These are phyloP conservation scores for Sarcophaga rosellei DNA, from an alignment of 2,888 invertebrate genomes.

Conservation along the genomic window DNA sequence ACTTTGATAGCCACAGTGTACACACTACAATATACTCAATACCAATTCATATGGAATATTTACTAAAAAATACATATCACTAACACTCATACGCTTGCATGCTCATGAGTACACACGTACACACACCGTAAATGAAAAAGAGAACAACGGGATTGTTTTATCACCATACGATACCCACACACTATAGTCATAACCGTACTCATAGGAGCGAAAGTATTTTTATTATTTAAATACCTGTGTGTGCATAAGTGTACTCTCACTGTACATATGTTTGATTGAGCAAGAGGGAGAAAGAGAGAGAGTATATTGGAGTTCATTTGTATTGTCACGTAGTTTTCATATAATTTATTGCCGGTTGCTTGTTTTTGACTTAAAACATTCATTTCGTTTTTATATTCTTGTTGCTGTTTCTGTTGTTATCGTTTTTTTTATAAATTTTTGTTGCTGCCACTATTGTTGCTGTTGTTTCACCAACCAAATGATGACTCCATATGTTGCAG, in stretches of 20 bases:
- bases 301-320: neutral
- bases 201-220: neutral
- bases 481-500: constrained; percentile 32
- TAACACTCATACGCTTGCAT: neutral
- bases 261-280: too few relatives aligned
- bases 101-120: neutral
- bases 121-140: too few relatives aligned
- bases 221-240: neutral
- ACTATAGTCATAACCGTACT: neutral
- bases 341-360: constrained; percentile 63
- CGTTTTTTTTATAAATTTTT: neutral
- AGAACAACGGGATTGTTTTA: too few relatives aligned
- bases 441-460: too few relatives aligned
- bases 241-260: too few relatives aligned
- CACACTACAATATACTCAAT: too few relatives aligned
- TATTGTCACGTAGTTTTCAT: constrained; percentile 62
- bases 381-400: constrained; percentile 19
- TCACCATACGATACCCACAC: too few relatives aligned
- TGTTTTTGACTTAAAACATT: constrained; percentile 59
- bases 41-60: too few relatives aligned
- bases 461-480: constrained; percentile 2
- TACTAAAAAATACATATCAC: neutral
- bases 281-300: too few relatives aligned
- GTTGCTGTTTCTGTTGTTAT: constrained; percentile 4
- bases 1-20: too few relatives aligned